Conservation (phyloP, 2,888 invertebrate species). For the Gnatocerus cornutus region DNA sequence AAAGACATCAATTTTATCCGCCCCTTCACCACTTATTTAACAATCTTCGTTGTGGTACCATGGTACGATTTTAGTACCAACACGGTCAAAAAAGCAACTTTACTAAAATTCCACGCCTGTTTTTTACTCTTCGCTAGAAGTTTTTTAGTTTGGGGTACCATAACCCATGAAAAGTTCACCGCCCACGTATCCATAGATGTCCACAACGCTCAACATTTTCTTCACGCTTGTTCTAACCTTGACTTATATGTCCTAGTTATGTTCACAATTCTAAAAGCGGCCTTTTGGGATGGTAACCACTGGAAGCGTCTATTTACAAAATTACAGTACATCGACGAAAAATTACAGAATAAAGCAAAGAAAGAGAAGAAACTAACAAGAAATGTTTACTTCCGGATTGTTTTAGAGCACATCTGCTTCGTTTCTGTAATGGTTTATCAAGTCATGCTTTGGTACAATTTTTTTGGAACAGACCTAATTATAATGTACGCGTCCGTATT, state of each 20-base stretch:
- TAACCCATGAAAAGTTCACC: no score
- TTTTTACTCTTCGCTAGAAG: no score
- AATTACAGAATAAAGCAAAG: background rate
- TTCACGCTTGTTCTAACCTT: background rate
- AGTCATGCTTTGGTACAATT: no score
- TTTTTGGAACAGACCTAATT: no score
- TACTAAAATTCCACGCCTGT: no score
- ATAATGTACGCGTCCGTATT: no score
- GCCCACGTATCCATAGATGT: background rate
- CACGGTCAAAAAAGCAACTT: background rate
- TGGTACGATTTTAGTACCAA: background rate
- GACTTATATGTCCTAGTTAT: no score
- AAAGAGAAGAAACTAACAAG: background rate
- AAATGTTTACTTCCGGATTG: constrained; percentile 3
- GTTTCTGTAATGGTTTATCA: background rate
- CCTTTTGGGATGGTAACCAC: background rate
- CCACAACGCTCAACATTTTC: background rate
- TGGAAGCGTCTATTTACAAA: background rate
- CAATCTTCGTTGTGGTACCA: background rate
- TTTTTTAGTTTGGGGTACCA: no score
- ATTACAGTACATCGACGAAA: background rate
- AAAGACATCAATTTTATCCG: background rate
- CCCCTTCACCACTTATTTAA: background rate
- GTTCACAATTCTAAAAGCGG: no score
- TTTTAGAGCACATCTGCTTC: background rate